Evolutionary conservation across 2,113 vertebrate species (phyloP), one percentile per base, ranked within the genome.

Genomic region (Danionella cerebrum): DNA sequence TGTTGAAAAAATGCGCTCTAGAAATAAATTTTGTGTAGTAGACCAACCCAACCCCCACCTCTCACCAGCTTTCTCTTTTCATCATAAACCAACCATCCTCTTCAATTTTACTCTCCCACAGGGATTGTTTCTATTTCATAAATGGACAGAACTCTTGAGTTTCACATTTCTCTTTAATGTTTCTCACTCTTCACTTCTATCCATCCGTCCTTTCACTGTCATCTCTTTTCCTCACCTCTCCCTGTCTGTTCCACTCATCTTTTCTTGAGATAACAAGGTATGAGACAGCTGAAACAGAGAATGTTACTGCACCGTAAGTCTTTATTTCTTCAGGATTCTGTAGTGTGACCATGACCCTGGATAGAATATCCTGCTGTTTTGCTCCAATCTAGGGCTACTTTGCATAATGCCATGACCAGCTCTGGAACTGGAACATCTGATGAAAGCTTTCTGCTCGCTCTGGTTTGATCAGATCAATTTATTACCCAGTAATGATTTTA

Each of bases 381-480:
- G 4, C 9, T 29, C 25, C 29, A 9, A 5, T n/a, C 24, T 35
- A 33, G 38, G 9, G 51, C 44, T 50, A 3, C 9, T 1, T 33
- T 31, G 8, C 41, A 19, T 24, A 5, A 1, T 33, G 11, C 22
- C 9, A 29, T 31, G 16, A 48, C 8, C 16, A 48, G 33, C 8
- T n/a, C 29, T 18, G 10, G 7, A 21, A 22, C 6, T 50, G 29
- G 29, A 50, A 14, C 48, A 35, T 48, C 29, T 50, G 18, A 45
- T 33, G 27, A 10, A 62, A 45, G 14, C 42, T 8, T 14, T 35
- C 7, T 63, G 41, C 31, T 16, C 16, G 7, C 12, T 63, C 25
- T 21, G 12, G 59, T 16, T 63, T 63, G 42, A 63, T 63, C 41
- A 48, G 42, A 63, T 63, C 42, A 33, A 48, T 63, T 63, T 63